A percentile compares a stretch with the other conserved stretches of the same genome.
Conservation (phyloP, 1,140 invertebrate species). For the Zaprionus kolodkinae region DNA sequence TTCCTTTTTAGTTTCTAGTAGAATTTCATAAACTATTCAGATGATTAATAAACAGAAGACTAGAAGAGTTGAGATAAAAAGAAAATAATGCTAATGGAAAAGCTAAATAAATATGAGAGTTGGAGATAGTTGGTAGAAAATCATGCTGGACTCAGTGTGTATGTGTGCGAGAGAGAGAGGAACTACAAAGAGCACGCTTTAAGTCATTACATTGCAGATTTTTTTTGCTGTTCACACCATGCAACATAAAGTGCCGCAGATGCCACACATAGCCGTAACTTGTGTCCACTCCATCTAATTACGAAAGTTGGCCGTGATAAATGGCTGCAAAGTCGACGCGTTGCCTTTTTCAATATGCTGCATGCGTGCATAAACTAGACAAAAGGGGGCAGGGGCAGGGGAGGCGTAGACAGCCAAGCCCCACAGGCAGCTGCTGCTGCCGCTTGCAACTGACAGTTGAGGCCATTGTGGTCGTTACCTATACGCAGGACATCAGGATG, state of each 20-base stretch:
- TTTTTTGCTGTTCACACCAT: constrained; percentile 4
- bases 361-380: constrained; percentile 63
- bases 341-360: constrained; percentile 75
- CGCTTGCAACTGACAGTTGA: constrained; percentile 36
- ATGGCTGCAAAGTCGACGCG: constrained; percentile 53
- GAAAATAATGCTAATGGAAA: no score
- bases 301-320: constrained; percentile 74
- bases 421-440: constrained; percentile 3
- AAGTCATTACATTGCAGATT: constrained; percentile 2
- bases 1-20: no score
- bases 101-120: no score
- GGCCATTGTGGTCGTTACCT: constrained; percentile 43
- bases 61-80: no score
- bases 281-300: constrained; percentile 70
- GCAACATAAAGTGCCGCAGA: constrained; percentile 27
- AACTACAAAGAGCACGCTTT: neutral
- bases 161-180: no score
- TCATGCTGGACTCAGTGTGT: neutral
- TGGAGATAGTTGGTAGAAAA: no score
- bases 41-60: no score
- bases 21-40: no score
- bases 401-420: neutral
- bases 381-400: neutral
- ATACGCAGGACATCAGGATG: constrained; percentile 2
- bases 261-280: constrained; percentile 14